Base-by-base conservation (phyloP, 64 coral and sea anemone genomes). In the Stichodactyla mertensii region DNA sequence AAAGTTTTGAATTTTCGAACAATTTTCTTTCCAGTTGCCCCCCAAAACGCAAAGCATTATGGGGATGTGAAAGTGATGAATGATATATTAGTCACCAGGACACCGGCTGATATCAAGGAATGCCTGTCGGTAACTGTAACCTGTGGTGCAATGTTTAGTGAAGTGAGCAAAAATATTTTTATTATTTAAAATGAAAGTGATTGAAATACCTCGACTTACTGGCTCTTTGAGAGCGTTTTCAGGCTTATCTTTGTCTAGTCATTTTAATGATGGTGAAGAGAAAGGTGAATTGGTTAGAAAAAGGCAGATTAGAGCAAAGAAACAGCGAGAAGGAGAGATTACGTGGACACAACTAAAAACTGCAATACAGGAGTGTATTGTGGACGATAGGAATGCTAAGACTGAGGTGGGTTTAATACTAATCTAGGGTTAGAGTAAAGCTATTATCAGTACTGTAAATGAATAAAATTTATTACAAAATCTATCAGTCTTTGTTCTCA, bases 181-280 rank as follows among this genome's bases (percentile, higher is more conserved):
- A 66, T 51, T 57, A 67, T 5, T 8, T 14, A 84, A 69, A 10
- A 93, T 94, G 89, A 83, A 84, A 19, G 80, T 86, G 54, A 57
- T 91, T 64, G 97, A 99, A 71, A 57, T 99, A 58, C 97, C 97
- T 85, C 83, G 97, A n/a, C 83, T 99, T 62, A 99, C 97, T 74
- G 93, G 92, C 12, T 93, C 93, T 26, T 88, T 99, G n/a, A 89
- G 97, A 79, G 97, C 97, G 7, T 99, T 95, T 88, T 95, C 97
- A 52, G 97, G 97, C 6, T 82, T 99, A 0, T 90, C 93, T 8
- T 88, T 88, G 60, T 88, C 97, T 26, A 61, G 77, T n/a, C 18
- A 71, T 52, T 26, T 67, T 27, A 88, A 59, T 6, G 88, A 58
- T 18, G 24, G 36, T 28, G 83, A 69, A 16, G 84, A 77, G 52